These are phyloP conservation scores for Platyura marginata DNA, from an alignment of 1,140 invertebrate genomes.

Conservation along the genomic window DNA sequence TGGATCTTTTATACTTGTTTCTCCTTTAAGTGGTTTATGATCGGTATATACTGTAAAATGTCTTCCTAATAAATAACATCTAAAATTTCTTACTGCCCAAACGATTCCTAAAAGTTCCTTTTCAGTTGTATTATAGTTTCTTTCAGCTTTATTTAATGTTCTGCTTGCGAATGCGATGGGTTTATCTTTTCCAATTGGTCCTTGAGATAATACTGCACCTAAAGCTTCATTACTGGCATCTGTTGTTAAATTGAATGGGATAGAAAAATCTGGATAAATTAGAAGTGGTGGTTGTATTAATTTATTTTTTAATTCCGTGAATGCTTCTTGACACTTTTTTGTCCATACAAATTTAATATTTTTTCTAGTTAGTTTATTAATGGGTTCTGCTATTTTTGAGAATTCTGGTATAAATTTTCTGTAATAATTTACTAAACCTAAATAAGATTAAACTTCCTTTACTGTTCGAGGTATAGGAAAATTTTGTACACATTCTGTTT, in stretches of 20 bases:
- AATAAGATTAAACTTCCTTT: conserved; percentile 8
- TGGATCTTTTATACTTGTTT: conserved; percentile 19
- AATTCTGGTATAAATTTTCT: conserved; percentile 10
- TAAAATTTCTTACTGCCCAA: conserved; percentile 23
- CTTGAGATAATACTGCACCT: conserved; percentile 7
- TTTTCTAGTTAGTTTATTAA: conserved; percentile 12
- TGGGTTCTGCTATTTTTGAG: conserved; percentile 10
- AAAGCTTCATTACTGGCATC: conserved; percentile 1
- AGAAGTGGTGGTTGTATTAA: conserved; percentile 10
- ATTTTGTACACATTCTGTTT: neutral
- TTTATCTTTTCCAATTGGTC: conserved; percentile 9
- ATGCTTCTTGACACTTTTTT: conserved; percentile 8
- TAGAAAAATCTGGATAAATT: conserved; percentile 17
- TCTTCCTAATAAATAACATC: conserved; percentile 17
- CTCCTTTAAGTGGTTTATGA: conserved; percentile 22
- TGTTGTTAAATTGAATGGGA: neutral
- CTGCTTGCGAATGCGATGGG: conserved; percentile 13
- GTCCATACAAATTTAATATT: conserved; percentile 7
- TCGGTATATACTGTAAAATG: conserved; percentile 16
- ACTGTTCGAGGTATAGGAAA: neutral
- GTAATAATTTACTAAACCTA: conserved; percentile 10
- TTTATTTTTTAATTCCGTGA: conserved; percentile 9
- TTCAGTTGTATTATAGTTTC: conserved; percentile 14
- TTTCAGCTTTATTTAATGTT: conserved; percentile 11
- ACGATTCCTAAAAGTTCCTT: conserved; percentile 19